These are phyloP conservation scores for Geococcyx californianus DNA, from an alignment of 2,113 vertebrate genomes.

Conservation along the genomic window DNA sequence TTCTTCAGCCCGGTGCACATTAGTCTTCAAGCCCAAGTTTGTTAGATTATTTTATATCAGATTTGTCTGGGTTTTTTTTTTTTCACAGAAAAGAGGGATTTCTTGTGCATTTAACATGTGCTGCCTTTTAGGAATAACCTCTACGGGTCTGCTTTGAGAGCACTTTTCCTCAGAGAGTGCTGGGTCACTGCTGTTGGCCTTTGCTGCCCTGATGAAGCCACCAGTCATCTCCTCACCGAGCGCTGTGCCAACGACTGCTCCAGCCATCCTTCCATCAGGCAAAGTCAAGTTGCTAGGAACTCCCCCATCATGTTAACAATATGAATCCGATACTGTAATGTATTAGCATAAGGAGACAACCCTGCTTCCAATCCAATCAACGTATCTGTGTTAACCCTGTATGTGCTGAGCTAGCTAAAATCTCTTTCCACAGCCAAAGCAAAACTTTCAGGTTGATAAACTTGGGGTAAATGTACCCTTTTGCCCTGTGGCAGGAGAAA, in stretches of 20 bases:
- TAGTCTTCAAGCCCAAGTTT: neutral
- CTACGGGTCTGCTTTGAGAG: slow-evolving; percentile 4
- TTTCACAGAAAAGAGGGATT: neutral
- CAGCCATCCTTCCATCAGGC: slow-evolving; percentile 43
- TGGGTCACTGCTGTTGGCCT: slow-evolving; percentile 65
- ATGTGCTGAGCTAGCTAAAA: neutral
- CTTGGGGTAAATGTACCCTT: neutral
- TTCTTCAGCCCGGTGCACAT: neutral
- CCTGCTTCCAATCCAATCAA: neutral
- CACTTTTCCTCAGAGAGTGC: slow-evolving; percentile 27
- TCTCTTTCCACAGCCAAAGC: neutral
- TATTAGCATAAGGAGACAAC: neutral
- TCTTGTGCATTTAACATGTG: neutral
- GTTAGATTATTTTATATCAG: neutral
- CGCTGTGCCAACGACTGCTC: slow-evolving; percentile 36
- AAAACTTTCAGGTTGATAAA: neutral
- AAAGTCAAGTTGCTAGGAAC: slow-evolving; percentile 47
- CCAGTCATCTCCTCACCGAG: slow-evolving; percentile 38
- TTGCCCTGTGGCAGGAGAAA: neutral
- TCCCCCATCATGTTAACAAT: slow-evolving; percentile 3
- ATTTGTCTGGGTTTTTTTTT: neutral
- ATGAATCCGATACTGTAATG: neutral
- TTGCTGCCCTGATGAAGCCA: slow-evolving; percentile 43
- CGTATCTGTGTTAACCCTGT: neutral
- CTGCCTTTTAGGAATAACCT: slow-evolving; percentile 50